Evolutionary conservation across 2,888 invertebrate species (phyloP), one percentile per base, ranked within the genome.

Genomic region (Drosophila borealis): DNA sequence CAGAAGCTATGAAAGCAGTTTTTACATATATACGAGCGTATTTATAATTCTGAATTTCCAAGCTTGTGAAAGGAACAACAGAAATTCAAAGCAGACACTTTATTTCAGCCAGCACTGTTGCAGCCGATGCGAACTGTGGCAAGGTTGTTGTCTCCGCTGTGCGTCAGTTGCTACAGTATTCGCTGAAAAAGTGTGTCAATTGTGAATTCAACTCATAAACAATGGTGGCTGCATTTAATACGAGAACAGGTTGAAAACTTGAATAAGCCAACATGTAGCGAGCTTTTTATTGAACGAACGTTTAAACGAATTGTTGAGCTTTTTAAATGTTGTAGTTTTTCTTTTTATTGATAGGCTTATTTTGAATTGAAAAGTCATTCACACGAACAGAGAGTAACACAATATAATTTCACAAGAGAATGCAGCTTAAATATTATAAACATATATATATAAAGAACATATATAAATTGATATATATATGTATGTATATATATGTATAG

Each of bases 401-500:
- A 71, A 51, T 71, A 66, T 71, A 88, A 71, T 88, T 83, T 88
- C 75, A 83, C 70, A 88, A 86, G 74, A 86, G 68, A 74, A 77
- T 64, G 65, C 53, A 72, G 57, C 87, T 87, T 87, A 87, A 83
- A 65, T 76, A 86, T 44, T 36, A 48, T 66, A 69, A 64, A 67
- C n/a, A n/a, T 56, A 55, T 45, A 66, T 66, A 70, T 64, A 74
- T 80, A 83, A 78, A 56, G 62, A 67, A 17, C n/a, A 4, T n/a
- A 33, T 11, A 54, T 19, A 17, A 10, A 41, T 42, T 4, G 36
- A 10, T 17, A 25, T 53, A 41, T 19, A 45, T 69, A 70, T 69
- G 36, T 64, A 0, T 39, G 5, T 14, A 25, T 59, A 41, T 48
- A 50, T 51, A 19, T 49, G 42, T 48, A 42, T 65, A 37, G 50